These are phyloP conservation scores for Melieria picta DNA, from an alignment of 2,888 invertebrate species.

Conservation along the genomic window DNA sequence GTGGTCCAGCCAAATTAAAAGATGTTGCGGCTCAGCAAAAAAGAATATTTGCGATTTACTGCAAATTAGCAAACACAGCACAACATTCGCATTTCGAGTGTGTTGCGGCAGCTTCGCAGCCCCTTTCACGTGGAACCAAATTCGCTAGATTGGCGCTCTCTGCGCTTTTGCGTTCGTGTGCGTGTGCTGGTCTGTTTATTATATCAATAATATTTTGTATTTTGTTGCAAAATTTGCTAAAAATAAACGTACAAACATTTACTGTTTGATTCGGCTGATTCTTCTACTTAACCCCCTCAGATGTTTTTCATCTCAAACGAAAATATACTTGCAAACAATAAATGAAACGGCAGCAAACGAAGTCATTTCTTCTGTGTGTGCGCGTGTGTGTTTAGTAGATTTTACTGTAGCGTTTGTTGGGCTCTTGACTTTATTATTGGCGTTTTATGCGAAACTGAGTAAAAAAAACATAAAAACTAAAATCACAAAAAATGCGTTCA, in stretches of 20 bases:
- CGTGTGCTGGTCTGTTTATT: background rate
- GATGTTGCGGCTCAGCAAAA: no score
- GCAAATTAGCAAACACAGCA: no score
- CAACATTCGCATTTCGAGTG: no score
- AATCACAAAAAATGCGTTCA: background rate
- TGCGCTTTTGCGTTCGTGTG: background rate
- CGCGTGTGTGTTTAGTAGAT: background rate
- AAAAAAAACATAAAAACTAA: background rate
- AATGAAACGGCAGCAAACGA: background rate
- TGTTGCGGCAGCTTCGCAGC: no score
- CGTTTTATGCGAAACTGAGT: no score
- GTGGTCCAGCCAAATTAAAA: no score
- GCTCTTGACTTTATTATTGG: no score
- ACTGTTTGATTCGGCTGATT: background rate
- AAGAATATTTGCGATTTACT: no score
- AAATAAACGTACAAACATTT: background rate
- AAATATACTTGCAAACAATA: background rate
- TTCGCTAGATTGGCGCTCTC: background rate
- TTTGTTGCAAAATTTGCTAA: background rate
- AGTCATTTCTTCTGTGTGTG: background rate
- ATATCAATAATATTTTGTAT: constrained; percentile 1
- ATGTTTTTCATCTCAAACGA: background rate
- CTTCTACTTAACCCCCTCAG: background rate
- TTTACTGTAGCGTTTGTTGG: background rate
- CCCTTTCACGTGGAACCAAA: no score